Base-by-base conservation (phyloP, 1,140 invertebrate species). In the Akabosia matsudoensis region DNA sequence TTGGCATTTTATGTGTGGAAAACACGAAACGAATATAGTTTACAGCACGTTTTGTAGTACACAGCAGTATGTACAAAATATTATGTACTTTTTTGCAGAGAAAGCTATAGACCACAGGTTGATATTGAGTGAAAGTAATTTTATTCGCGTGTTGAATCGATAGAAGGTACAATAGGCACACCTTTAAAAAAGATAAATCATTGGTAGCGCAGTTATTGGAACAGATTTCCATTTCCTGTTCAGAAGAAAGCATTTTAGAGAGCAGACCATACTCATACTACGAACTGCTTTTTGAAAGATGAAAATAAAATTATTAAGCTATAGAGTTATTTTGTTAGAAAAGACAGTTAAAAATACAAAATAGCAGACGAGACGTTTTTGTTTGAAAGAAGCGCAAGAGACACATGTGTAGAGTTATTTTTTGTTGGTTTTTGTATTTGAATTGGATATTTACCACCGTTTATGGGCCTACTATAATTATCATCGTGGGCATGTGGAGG, bases 381-480 rank as follows among this genome's bases (percentile, higher is more conserved):
- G 54, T 61, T 61, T 61, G 37, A 45, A 56, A 24, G 54, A 56
- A 56, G 10, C 10, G 24, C n/a, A 56, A 10, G 54, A 13, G 14
- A 22, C 4, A 3, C 54, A 22, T 10, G 22, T 56, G 54, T n/a
- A 56, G 54, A 18, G 37, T 45, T n/a, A n/a, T n/a, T n/a, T n/a
- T n/a, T n/a, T n/a, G n/a, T n/a, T n/a, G n/a, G n/a, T n/a, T n/a
- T n/a, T 18, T 45, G 7, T 7, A 45, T 56, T 56, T 56, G 61
- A 67, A 51, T 72, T 72, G 4, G n/a, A 34, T 67, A 73, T 76
- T 77, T 77, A 80, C 77, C 77, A 77, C 77, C 79, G 61, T 79
- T 77, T 28, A 77, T 73, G 73, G 77, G 79, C 75, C 74, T 80
- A 77, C 56, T 76, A 80, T 79, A 80, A 79, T 75, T 80, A 79